Percentiles rank a stretch among this genome's conserved stretches.
Evolutionary conservation across 2,888 invertebrate genomes (phyloP).

Genomic region (Ligdia adustata): DNA sequence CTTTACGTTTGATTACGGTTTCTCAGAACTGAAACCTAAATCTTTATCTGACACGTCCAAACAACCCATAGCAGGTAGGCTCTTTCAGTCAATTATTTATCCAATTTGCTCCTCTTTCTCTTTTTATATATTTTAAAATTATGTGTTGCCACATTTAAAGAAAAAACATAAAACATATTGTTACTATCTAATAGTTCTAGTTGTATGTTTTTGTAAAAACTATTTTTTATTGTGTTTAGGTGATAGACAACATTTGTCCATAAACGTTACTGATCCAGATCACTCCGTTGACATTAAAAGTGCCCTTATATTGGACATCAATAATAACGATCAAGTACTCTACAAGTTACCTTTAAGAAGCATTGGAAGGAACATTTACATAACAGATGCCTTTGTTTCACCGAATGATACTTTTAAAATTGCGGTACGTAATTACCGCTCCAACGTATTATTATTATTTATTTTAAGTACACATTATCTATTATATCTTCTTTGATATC

Average conservation of each 20-base stretch:
- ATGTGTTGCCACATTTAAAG: too few relatives aligned
- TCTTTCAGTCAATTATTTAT: too few relatives aligned
- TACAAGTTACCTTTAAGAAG: slow-evolving; percentile 21
- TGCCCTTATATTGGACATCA: slow-evolving; percentile 23
- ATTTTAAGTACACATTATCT: too few relatives aligned
- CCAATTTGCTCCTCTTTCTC: too few relatives aligned
- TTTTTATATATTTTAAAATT: too few relatives aligned
- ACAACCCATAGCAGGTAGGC: slow-evolving; percentile 31
- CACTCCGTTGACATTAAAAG: slow-evolving; percentile 23
- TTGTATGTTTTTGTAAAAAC: too few relatives aligned
- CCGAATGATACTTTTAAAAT: slow-evolving; percentile 34
- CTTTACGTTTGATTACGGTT: slow-evolving; percentile 35
- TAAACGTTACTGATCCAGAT: slow-evolving; percentile 32
- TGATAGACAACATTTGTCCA: slow-evolving; percentile 22
- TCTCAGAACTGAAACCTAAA: slow-evolving; percentile 31
- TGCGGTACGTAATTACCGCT: slow-evolving; percentile 31
- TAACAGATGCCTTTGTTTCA: slow-evolving; percentile 30
- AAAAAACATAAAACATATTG: too few relatives aligned
- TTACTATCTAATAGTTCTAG: too few relatives aligned
- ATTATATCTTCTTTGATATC: too few relatives aligned
- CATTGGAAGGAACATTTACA: slow-evolving; percentile 27
- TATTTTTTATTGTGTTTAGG: slow-evolving; percentile 21
- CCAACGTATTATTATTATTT: too few relatives aligned
- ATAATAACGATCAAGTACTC: slow-evolving; percentile 16
- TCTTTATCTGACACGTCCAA: slow-evolving; percentile 28